phyloP scores from a whole-genome alignment of 2,113 vertebrate species.

The Hassar affinis region DNA sequence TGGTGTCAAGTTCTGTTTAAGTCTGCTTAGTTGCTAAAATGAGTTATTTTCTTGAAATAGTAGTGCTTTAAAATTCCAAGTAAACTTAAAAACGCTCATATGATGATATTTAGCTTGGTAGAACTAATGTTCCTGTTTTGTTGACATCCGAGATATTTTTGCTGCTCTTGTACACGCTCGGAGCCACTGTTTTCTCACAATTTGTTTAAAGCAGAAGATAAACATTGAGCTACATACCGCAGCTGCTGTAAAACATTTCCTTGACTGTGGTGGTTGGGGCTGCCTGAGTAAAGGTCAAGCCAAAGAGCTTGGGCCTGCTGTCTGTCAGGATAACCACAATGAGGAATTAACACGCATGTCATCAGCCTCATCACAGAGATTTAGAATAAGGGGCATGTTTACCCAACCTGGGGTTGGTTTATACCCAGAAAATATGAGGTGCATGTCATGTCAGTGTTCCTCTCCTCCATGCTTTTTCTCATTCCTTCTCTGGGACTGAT shows the following conservation, averaged over 20 bases:
- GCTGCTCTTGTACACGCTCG: slow-evolving; percentile 35
- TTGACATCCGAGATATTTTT: slow-evolving; percentile 32
- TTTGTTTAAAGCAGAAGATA: slow-evolving; percentile 52
- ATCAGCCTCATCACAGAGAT: neutral
- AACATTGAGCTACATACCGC: slow-evolving; percentile 44
- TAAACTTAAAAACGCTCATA: slow-evolving; percentile 10
- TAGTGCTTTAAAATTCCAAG: neutral
- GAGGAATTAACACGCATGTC: slow-evolving; percentile 28
- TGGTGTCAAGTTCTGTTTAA: neutral
- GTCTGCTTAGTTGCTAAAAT: neutral
- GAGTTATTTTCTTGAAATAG: slow-evolving; percentile 6
- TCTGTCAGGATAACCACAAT: slow-evolving; percentile 36
- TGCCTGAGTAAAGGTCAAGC: slow-evolving; percentile 53
- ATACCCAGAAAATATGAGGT: neutral
- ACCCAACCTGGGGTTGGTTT: neutral
- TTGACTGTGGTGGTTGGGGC: slow-evolving; percentile 50
- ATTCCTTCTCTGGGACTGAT: neutral
- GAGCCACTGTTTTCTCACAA: slow-evolving; percentile 48
- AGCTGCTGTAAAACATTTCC: slow-evolving; percentile 57
- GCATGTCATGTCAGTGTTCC: neutral
- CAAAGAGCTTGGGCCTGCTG: slow-evolving; percentile 36
- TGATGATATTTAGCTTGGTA: slow-evolving; percentile 7
- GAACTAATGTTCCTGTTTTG: neutral
- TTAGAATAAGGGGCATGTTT: slow-evolving; percentile 18
- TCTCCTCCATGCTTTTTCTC: neutral